Conservation (phyloP, 2,888 invertebrate species). For the Teinopalpus imperialis region DNA sequence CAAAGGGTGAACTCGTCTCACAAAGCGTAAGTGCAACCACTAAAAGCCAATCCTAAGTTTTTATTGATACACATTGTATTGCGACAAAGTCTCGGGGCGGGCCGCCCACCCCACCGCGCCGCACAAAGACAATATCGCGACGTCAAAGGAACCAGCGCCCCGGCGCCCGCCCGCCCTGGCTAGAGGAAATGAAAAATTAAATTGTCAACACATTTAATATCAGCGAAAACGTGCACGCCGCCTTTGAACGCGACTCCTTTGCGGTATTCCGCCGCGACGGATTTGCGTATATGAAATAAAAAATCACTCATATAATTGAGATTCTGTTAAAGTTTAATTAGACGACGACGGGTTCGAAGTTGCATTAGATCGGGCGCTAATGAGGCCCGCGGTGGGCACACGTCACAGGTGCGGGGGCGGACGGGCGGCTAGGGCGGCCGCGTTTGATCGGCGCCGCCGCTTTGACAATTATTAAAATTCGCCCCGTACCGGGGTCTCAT, state of each 20-base stretch:
- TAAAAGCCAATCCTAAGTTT: constrained; percentile 83
- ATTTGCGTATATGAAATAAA: constrained; percentile 79
- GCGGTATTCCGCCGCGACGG: constrained; percentile 66
- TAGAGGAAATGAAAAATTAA: constrained; percentile 82
- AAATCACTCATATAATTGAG: constrained; percentile 76
- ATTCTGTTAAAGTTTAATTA: constrained; percentile 79
- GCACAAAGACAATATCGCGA: constrained; percentile 83
- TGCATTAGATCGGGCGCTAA: constrained; percentile 78
- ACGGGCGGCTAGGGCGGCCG: constrained; percentile 34
- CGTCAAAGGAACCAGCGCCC: constrained; percentile 75
- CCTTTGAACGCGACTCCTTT: constrained; percentile 76
- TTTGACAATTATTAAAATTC: constrained; percentile 84
- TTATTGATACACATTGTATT: constrained; percentile 83
- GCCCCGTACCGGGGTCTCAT: constrained; percentile 81
- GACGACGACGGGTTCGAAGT: constrained; percentile 72
- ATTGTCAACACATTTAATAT: constrained; percentile 83
- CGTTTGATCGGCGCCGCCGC: constrained; percentile 82
- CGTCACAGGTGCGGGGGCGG: constrained; percentile 61
- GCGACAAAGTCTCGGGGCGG: constrained; percentile 79
- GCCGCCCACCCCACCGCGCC: constrained; percentile 74
- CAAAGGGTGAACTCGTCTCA: constrained; percentile 81
- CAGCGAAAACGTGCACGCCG: constrained; percentile 80
- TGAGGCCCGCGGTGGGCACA: constrained; percentile 77
- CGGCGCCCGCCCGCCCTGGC: constrained; percentile 56
- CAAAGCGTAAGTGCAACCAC: constrained; percentile 83